Base-by-base conservation (phyloP, 2,113 vertebrate genomes). In the Sylvietta virens region DNA sequence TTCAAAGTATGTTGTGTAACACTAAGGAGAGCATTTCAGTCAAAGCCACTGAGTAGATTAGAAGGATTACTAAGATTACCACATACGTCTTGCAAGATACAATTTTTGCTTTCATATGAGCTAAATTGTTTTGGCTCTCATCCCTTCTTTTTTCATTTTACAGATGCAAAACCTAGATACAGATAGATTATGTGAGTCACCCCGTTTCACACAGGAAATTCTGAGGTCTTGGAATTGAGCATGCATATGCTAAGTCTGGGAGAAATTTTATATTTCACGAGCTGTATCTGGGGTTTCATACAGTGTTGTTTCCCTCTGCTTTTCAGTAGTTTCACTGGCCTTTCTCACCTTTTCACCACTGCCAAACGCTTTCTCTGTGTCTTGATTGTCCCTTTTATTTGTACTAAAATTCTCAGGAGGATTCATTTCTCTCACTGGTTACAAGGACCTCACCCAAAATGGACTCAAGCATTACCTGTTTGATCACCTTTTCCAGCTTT, bases 31-130 rank as follows among this genome's bases (percentile, higher is more conserved):
- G 20, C 4, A 3, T 72, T 95, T 91, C 70, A 79, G 57, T 79
- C 83, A 42, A 87, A 91, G 22, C 65, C 64, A 57, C 85, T 57
- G 74, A 79, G 58, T 48, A 88, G 95, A 92, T 95, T 79, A 90
- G 40, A 81, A 67, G 81, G 74, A 93, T 94, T 93, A 90, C 70
- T 35, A 39, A 88, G 45, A 88, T 95, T 94, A 76, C 62, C 74
- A 85, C 62, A 69, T 77, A 65, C 47, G 7, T 72, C 79, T 82
- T 80, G 47, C 31, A 62, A 94, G 77, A 89, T 61, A 69, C 15
- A 93, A 42, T 90, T 93, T 94, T 91, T 85, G n/a, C 45, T 51
- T 76, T 93, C 66, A 72, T 82, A 58, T 57, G 84, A 85, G 81
- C 90, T 69, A 85, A 80, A 80, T 94, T 93, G 45, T 57, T 85